phyloP scores from a whole-genome alignment of 2,888 invertebrate species.

The Tetragonula carbonaria region DNA sequence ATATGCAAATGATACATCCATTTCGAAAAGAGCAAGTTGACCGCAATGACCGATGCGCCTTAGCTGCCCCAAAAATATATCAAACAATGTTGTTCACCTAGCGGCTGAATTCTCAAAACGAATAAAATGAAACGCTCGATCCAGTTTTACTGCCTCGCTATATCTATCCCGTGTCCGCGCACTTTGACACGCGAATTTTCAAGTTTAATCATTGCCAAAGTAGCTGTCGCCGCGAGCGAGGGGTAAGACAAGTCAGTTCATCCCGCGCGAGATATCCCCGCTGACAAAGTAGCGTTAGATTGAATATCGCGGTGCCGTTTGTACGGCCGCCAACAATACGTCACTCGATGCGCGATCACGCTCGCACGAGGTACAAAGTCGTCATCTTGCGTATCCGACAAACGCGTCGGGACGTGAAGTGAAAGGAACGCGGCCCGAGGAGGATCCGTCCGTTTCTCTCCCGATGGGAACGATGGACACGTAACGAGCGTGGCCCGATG shows the following conservation, averaged over 20 bases:
- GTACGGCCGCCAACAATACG: neutral
- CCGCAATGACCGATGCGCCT: no score
- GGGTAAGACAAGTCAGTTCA: neutral
- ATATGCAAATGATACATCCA: no score
- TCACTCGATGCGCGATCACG: neutral
- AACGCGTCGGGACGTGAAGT: neutral
- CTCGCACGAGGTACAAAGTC: neutral
- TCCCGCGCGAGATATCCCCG: neutral
- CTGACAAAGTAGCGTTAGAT: neutral
- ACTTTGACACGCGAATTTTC: neutral
- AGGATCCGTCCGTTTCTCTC: constrained; percentile 20
- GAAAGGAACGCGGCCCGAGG: neutral
- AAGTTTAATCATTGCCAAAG: constrained; percentile 1
- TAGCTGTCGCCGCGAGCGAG: neutral
- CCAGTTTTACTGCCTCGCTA: neutral
- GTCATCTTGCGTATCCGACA: neutral
- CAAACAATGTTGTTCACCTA: no score
- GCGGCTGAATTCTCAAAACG: neutral
- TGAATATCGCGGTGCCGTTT: neutral
- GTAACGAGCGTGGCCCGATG: constrained; percentile 26
- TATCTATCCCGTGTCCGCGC: neutral
- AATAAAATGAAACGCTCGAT: neutral
- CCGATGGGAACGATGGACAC: neutral
- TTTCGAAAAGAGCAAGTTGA: no score
- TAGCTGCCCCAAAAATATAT: neutral